A percentile compares a stretch with the other conserved stretches of the same genome.
These are phyloP conservation scores for Pseudopipra pipra DNA, from an alignment of 2,113 vertebrate species.

Conservation along the genomic window DNA sequence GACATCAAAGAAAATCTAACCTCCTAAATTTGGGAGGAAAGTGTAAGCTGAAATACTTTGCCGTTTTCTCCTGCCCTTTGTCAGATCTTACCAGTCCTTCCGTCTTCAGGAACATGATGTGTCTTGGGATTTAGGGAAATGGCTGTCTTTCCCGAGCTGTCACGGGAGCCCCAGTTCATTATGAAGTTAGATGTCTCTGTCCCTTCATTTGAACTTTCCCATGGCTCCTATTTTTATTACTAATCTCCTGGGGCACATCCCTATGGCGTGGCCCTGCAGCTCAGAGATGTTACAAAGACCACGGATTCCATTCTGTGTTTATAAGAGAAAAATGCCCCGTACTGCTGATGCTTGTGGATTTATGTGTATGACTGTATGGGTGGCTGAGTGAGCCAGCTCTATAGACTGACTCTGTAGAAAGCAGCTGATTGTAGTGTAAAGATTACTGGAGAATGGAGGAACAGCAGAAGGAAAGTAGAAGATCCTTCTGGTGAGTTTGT, in stretches of 20 bases:
- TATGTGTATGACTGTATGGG: neutral
- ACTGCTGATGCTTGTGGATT: neutral
- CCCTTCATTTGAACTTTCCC: neutral
- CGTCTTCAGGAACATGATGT: neutral
- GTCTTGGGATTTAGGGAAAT: neutral
- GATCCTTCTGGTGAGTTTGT: neutral
- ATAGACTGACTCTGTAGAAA: neutral
- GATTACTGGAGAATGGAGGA: accelerated
- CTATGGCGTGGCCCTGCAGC: neutral
- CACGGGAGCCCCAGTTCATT: neutral
- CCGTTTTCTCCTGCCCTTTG: neutral
- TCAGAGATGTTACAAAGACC: neutral
- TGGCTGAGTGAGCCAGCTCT: neutral
- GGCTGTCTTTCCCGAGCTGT: accelerated
- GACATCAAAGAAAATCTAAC: neutral
- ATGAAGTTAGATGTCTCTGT: neutral
- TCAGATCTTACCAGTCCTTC: neutral
- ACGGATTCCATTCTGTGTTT: neutral
- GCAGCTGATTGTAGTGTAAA: neutral
- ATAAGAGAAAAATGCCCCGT: neutral
- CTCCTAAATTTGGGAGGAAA: neutral
- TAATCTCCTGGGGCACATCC: neutral
- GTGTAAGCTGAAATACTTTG: neutral
- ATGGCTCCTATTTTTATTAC: neutral
- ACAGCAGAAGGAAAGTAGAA: neutral